Conservation (phyloP, 2,888 invertebrate species). For the Volucella inflata region DNA sequence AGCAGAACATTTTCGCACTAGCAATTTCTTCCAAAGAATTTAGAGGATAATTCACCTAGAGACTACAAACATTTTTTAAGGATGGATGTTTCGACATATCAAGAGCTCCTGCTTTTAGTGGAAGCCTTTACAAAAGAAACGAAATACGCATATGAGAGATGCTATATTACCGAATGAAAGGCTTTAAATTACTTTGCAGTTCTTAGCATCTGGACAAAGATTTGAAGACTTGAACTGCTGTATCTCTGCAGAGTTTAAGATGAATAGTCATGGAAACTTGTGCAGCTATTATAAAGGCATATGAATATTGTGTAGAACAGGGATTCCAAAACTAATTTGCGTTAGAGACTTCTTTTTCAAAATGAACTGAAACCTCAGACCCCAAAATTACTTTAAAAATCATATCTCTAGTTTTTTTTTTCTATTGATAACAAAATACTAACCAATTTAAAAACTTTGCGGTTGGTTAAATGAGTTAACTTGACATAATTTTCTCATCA, state of each 20-base stretch:
- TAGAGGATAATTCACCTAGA: background rate
- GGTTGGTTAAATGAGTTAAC: too few relatives aligned
- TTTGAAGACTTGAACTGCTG: background rate
- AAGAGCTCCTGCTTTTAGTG: background rate
- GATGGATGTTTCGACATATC: slow-evolving; percentile 2
- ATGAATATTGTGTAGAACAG: background rate
- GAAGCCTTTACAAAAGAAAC: background rate
- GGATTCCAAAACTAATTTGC: too few relatives aligned
- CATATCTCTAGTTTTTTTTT: too few relatives aligned
- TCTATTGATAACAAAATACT: too few relatives aligned
- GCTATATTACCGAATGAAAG: slow-evolving; percentile 11
- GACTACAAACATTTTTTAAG: slow-evolving; percentile 12
- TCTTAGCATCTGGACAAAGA: slow-evolving; percentile 17
- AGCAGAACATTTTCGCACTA: background rate
- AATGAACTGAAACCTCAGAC: too few relatives aligned
- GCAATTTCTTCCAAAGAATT: background rate
- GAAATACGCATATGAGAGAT: background rate
- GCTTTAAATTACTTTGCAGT: slow-evolving; percentile 10
- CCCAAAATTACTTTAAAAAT: too few relatives aligned
- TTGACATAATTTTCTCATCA: too few relatives aligned
- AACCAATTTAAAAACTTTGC: too few relatives aligned
- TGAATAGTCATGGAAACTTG: slow-evolving; percentile 1
- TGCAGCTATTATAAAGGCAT: slow-evolving; percentile 3
- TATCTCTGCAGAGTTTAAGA: background rate
- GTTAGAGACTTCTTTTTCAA: too few relatives aligned